Evolutionary conservation across 2,797 vertebrate genomes (phyloP), one percentile per base, ranked within the genome.

Genomic region (Capromys pilorides): DNA sequence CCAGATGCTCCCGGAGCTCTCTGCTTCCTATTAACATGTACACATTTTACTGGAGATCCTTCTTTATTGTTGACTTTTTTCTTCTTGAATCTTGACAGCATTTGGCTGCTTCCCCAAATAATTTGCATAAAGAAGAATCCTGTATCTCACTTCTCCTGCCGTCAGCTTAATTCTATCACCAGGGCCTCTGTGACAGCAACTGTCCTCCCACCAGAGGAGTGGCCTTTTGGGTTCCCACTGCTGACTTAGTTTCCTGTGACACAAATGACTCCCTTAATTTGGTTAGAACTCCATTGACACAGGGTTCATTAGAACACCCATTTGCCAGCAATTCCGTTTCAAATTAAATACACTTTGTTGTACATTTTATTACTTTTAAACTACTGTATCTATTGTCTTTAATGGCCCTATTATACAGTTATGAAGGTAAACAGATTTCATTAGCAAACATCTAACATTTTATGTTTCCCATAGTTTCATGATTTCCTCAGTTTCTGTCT

Each of bases 271-370:
- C 96, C 94, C 94, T 98, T 98, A 98, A 98, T 98, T 98, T 97
- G 90, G 96, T 98, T 98, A 97, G 97, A 97, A 95, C 94, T 97
- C 69, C 97, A 93, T 64, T 98, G 98, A 98, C 98, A 98, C 94
- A 94, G 95, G 97, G 97, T 97, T 98, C 98, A 98, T 98, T 98
- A 98, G 98, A 97, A 98, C 73, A 92, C 93, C 95, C 98, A 98
- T 98, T 98, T 98, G 79, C 98, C 95, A 95, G 98, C 97, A 98
- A 98, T 98, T 98, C 98, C 98, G 98, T 98, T 98, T 98, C 97
- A 98, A 98, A 98, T 98, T 98, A 98, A 98, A 98, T 98, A 98
- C 98, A 98, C 98, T 98, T 98, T 97, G 97, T 97, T 98, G 98
- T 98, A 97, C 97, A 98, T 98, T 97, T 97, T 98, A 98, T 98